Evolutionary conservation across 92 coral and sea anemone species (phyloP), one percentile per base, ranked within the genome.

Genomic region (Hydrozoanthus gracilis): DNA sequence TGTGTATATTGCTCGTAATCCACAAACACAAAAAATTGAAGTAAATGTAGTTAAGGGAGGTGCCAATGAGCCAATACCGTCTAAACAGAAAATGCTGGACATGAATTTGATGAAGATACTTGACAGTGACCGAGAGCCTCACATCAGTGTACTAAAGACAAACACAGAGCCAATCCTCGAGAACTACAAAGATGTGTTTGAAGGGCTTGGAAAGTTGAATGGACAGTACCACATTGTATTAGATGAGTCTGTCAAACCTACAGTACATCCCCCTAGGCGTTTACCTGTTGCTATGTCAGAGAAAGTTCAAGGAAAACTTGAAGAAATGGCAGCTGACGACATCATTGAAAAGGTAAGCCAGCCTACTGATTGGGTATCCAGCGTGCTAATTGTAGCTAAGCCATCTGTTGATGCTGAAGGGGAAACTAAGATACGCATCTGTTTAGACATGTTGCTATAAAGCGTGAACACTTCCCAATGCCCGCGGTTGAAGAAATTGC

Each of bases 51-150:
- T 80, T 56, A 72, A 52, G 72, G 88, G 90, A 18, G 35, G 49
- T 70, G 88, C 87, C 8, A 0, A 90, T 66, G 90, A 90, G 78
- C 92, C 90, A 2, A 87, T 90, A 60, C 66, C 79, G 50, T 90
- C 75, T 48, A 87, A 90, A 87, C 64, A 90, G 82, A 86, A 79
- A 13, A 58, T 90, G 92, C 39, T 86, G 49, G 92, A 86, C 10
- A 89, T 89, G 90, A 86, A 70, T 44, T 44, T 89, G 74, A 78
- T 89, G 73, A 83, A 84, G 91, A 76, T 88, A 88, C 88, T 67
- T 68, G 80, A 83, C 82, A 75, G 64, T 86, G 83, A 78, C 71
- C 88, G 83, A 56, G 48, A 76, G 73, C 58, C 82, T 65, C 65
- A 54, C 79, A 50, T 74, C 52, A 64, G 15, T 64, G 70, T 15